Conservation (phyloP, 2,797 vertebrate genomes). For the Coccyzus lansbergi region DNA sequence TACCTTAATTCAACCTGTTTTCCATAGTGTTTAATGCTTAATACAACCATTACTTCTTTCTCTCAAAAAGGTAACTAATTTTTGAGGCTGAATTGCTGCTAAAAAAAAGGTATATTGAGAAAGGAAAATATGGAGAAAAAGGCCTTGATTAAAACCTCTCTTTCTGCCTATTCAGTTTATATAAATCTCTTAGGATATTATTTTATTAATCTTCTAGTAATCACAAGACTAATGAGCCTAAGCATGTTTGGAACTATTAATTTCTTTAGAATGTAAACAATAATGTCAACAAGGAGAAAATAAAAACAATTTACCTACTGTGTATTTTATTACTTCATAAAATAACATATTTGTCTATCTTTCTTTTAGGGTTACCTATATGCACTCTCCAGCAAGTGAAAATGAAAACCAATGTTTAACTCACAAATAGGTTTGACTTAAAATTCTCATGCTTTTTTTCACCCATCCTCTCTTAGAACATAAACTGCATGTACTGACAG, state of each 20-base stretch:
- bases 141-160: background rate
- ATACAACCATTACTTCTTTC: background rate
- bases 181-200: background rate
- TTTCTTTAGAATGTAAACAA: background rate
- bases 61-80: background rate
- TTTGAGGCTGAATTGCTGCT: background rate
- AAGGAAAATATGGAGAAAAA: background rate
- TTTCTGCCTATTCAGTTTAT: background rate
- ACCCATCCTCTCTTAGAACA: background rate
- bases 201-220: background rate
- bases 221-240: background rate
- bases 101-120: background rate
- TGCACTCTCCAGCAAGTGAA: background rate
- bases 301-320: background rate
- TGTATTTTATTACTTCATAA: background rate
- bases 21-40: background rate
- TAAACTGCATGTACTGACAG: accelerated
- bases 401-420: background rate
- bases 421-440: background rate
- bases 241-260: background rate
- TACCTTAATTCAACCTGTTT: background rate
- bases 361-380: background rate
- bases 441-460: background rate
- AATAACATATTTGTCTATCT: background rate
- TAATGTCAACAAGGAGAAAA: background rate